A percentile compares a stretch with the other conserved stretches of the same genome.
Evolutionary conservation across 35 echinoderm and acorn worm genomes (phyloP).

Genomic region (Hemicentrotus pulcherrimus): DNA sequence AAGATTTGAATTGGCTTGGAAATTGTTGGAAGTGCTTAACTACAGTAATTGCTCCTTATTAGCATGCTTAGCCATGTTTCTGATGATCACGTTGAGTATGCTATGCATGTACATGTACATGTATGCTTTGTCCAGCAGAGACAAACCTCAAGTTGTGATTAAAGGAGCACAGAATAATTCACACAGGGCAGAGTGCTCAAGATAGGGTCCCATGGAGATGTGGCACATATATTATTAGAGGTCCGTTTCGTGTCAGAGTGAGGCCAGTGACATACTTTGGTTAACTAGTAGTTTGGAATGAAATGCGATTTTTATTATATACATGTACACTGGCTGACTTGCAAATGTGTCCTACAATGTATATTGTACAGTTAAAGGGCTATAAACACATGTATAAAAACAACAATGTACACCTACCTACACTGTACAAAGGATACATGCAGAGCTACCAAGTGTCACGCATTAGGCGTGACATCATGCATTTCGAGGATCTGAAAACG

Average conservation of each 20-base stretch:
- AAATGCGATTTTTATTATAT: too few relatives aligned
- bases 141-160: neutral
- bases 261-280: neutral
- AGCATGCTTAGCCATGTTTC: neutral
- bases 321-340: too few relatives aligned
- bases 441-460: too few relatives aligned
- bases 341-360: neutral
- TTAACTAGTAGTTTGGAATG: neutral
- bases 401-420: too few relatives aligned
- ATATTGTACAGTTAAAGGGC: neutral
- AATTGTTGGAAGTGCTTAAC: neutral
- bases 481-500: too few relatives aligned
- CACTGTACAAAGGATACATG: too few relatives aligned
- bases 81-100: neutral
- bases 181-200: neutral
- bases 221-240: neutral
- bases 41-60: neutral
- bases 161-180: neutral
- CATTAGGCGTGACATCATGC: too few relatives aligned
- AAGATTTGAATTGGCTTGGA: neutral
- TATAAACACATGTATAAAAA: neutral
- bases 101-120: neutral
- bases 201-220: neutral
- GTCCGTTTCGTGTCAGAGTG: neutral
- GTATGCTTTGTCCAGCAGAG: neutral